Evolutionary conservation across 2,888 invertebrate species (phyloP).

Genomic region (Blomia tropicalis): DNA sequence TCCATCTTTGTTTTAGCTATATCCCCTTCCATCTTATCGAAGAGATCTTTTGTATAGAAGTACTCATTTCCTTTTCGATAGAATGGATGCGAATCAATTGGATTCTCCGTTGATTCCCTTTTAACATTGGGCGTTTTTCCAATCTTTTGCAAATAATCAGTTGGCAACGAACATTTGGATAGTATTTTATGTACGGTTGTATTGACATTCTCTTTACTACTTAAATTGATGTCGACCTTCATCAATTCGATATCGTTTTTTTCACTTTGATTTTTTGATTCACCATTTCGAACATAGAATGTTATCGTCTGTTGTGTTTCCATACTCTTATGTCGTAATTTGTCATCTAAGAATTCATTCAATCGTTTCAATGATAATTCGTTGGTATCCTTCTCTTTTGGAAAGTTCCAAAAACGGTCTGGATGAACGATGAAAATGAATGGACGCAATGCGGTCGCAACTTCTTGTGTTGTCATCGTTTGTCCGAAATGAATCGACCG

Average conservation of each 20-base stretch:
- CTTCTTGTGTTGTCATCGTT: conserved; percentile 41
- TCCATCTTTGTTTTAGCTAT: conserved; percentile 11
- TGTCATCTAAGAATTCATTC: conserved; percentile 63
- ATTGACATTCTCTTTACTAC: conserved; percentile 19
- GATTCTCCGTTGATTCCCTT: neutral
- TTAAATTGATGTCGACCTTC: conserved; percentile 21
- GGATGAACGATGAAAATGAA: conserved; percentile 92
- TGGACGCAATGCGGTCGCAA: conserved; percentile 73
- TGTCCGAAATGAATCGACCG: neutral
- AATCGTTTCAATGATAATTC: conserved; percentile 74
- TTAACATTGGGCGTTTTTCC: conserved; percentile 18
- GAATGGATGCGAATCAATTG: neutral
- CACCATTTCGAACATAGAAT: conserved; percentile 18
- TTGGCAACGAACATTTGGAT: conserved; percentile 13
- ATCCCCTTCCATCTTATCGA: conserved; percentile 18
- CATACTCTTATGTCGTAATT: conserved; percentile 41
- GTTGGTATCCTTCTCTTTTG: conserved; percentile 67
- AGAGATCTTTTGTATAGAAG: conserved; percentile 3
- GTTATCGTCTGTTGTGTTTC: conserved; percentile 12
- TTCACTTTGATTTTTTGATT: neutral
- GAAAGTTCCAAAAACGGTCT: conserved; percentile 80
- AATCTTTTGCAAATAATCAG: conserved; percentile 23
- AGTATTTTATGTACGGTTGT: conserved; percentile 23
- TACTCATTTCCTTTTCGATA: neutral
- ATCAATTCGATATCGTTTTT: neutral